These are phyloP conservation scores for Drosophila simulans DNA, from an alignment of 1,140 invertebrate genomes.

Conservation along the genomic window DNA sequence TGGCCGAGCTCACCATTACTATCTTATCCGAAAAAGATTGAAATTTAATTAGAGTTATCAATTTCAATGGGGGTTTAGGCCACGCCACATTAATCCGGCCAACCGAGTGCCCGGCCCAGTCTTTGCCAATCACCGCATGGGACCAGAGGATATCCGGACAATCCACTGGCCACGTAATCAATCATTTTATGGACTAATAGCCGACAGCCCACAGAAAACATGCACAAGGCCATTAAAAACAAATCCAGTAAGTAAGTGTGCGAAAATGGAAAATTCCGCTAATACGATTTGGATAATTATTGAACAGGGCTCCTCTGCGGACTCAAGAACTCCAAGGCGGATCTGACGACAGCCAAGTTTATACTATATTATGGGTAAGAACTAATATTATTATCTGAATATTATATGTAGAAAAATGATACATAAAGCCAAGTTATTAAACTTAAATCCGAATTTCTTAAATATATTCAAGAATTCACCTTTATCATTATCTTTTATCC, in stretches of 20 bases:
- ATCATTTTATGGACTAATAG: constrained; percentile 43
- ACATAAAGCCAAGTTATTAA: background rate
- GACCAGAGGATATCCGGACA: constrained; percentile 48
- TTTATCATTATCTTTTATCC: background rate
- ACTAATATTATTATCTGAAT: too few relatives aligned
- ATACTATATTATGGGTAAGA: constrained; percentile 74
- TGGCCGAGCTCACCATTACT: constrained; percentile 2
- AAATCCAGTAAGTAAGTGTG: constrained; percentile 67
- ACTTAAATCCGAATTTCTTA: background rate
- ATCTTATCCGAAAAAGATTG: constrained; percentile 41
- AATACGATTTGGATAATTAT: constrained; percentile 7
- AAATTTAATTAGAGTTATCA: constrained; percentile 54
- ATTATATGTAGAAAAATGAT: too few relatives aligned
- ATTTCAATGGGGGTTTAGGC: constrained; percentile 39
- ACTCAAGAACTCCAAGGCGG: constrained; percentile 64
- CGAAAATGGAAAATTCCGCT: constrained; percentile 17
- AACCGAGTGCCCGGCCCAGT: constrained; percentile 37
- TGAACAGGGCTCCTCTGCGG: constrained; percentile 67
- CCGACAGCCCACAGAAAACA: constrained; percentile 32
- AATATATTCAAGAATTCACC: background rate
- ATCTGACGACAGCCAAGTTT: constrained; percentile 70
- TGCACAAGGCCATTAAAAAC: constrained; percentile 78
- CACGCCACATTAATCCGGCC: constrained; percentile 22
- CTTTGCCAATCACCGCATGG: constrained; percentile 26
- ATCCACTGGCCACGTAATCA: constrained; percentile 37